Percentiles rank a stretch among this genome's conserved stretches.
These are phyloP conservation scores for Paralvinella palmiformis DNA, from an alignment of 1,140 invertebrate species.

Conservation along the genomic window DNA sequence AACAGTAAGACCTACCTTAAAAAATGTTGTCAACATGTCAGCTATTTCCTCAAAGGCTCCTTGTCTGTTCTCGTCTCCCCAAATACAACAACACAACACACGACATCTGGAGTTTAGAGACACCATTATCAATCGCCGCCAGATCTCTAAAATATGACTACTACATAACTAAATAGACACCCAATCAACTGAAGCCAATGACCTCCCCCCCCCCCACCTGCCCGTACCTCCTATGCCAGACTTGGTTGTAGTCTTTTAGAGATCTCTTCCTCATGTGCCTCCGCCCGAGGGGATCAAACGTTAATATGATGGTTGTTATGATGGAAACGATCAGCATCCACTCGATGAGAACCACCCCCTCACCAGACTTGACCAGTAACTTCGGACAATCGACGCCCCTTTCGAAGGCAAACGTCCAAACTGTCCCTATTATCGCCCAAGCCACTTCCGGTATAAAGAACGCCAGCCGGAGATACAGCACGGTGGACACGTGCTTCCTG, in stretches of 20 bases:
- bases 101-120: constrained; percentile 27
- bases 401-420: constrained; percentile 64
- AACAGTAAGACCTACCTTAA: constrained; percentile 27
- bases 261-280: neutral
- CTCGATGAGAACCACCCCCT: constrained; percentile 68
- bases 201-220: neutral
- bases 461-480: constrained; percentile 50
- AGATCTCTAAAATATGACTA: neutral
- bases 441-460: constrained; percentile 67
- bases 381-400: constrained; percentile 33
- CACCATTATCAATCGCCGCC: neutral
- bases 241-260: constrained; percentile 28
- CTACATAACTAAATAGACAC: neutral
- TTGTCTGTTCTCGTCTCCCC: constrained; percentile 66
- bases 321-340: constrained; percentile 71
- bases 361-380: constrained; percentile 50
- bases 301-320: constrained; percentile 66
- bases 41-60: constrained; percentile 79
- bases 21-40: constrained; percentile 47
- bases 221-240: constrained; percentile 56
- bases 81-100: constrained; percentile 71
- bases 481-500: constrained; percentile 40
- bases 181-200: neutral
- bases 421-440: constrained; percentile 71
- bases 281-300: constrained; percentile 70